phyloP scores from a whole-genome alignment of 2,113 vertebrate species.

The Cinclus cinclus region DNA sequence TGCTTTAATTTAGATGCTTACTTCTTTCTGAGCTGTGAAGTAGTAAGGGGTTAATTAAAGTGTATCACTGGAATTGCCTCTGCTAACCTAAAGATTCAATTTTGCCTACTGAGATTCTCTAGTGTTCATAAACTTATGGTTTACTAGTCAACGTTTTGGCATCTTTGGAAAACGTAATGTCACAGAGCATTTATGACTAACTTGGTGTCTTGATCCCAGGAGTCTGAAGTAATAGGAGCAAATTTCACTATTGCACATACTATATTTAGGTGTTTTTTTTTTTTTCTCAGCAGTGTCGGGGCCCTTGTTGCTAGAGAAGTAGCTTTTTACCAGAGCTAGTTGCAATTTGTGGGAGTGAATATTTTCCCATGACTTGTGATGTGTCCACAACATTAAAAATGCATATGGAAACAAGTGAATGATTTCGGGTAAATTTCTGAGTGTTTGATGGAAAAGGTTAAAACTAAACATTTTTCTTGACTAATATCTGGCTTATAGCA shows the following conservation, averaged over 20 bases:
- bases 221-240: constrained; percentile 42
- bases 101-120: neutral
- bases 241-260: neutral
- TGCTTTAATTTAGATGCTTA: neutral
- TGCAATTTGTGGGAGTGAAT: neutral
- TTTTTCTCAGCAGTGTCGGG: neutral
- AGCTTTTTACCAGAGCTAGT: neutral
- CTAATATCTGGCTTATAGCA: constrained; percentile 30
- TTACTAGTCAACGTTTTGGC: constrained; percentile 23
- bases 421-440: constrained; percentile 24
- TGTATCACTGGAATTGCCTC: neutral
- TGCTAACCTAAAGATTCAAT: neutral
- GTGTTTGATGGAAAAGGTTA: constrained; percentile 29
- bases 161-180: constrained; percentile 44
- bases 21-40: neutral
- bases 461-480: constrained; percentile 12
- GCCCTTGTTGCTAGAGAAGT: neutral
- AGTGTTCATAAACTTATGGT: neutral
- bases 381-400: constrained; percentile 35
- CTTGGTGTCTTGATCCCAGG: constrained; percentile 20
- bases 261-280: neutral
- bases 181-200: constrained; percentile 33
- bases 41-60: neutral
- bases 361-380: neutral
- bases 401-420: neutral